Evolutionary conservation across 92 coral and sea anemone genomes (phyloP).

Genomic region (Phenganax stokvisi): DNA sequence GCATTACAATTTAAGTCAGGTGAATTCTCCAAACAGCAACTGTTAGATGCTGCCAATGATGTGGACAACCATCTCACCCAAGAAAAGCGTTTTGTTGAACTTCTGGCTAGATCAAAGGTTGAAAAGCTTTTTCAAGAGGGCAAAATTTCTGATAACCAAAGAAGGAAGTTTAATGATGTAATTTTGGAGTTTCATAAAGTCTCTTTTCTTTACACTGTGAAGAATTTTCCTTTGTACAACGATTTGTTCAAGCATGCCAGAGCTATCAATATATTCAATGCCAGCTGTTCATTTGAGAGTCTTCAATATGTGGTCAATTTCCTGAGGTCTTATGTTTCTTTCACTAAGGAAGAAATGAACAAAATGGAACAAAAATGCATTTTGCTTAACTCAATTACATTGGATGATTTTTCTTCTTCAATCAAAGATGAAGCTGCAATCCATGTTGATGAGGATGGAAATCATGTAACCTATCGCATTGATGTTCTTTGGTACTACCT

Average conservation of each 20-base stretch:
- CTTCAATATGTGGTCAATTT: neutral
- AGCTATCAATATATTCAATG: too few relatives aligned
- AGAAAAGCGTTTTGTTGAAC: too few relatives aligned
- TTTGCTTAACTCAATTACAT: neutral
- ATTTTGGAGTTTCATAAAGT: constrained; percentile 5
- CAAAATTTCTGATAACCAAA: neutral
- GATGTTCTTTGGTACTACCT: constrained; percentile 28
- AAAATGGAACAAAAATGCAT: constrained; percentile 26
- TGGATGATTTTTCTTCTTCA: constrained; percentile 5
- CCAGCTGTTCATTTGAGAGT: constrained; percentile 3
- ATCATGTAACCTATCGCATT: constrained; percentile 4
- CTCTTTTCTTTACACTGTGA: neutral
- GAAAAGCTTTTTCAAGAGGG: neutral
- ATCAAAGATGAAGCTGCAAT: constrained; percentile 20
- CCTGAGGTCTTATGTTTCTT: neutral
- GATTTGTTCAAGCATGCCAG: neutral
- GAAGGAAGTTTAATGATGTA: constrained; percentile 15
- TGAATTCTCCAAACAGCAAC: too few relatives aligned
- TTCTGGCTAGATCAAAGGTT: neutral
- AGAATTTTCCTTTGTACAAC: constrained; percentile 3
- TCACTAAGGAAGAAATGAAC: neutral
- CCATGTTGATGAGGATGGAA: constrained; percentile 5
- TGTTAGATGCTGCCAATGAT: too few relatives aligned
- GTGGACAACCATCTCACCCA: too few relatives aligned
- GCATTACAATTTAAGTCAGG: too few relatives aligned